phyloP scores from a whole-genome alignment of 2,797 vertebrate species.

The Avahi laniger region DNA sequence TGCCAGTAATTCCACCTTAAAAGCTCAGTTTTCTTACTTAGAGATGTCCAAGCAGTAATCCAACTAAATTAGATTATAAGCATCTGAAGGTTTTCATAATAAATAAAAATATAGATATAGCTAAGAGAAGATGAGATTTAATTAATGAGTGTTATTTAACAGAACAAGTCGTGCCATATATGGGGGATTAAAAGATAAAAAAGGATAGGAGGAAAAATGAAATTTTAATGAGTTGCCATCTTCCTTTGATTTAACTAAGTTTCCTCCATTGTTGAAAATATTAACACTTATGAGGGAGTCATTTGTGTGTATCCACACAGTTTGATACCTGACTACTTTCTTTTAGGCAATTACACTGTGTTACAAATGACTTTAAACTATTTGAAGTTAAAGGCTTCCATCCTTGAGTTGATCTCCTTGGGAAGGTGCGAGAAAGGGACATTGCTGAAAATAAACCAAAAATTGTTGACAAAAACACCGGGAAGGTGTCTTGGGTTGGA shows the following conservation, averaged over 20 bases:
- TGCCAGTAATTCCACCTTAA: slow-evolving; percentile 60
- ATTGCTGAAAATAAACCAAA: background rate
- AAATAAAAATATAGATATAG: slow-evolving; percentile 78
- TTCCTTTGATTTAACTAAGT: slow-evolving; percentile 72
- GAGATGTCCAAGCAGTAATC: slow-evolving; percentile 64
- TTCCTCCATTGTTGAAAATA: slow-evolving; percentile 58
- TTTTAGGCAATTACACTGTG: slow-evolving; percentile 39
- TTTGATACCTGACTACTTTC: slow-evolving; percentile 53
- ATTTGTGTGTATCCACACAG: slow-evolving; percentile 33
- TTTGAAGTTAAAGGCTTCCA: slow-evolving; percentile 13
- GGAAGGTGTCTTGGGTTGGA: background rate
- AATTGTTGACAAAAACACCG: background rate
- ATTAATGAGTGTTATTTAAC: slow-evolving; percentile 78
- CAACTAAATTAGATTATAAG: slow-evolving; percentile 77
- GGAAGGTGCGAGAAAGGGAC: background rate
- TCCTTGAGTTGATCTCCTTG: background rate
- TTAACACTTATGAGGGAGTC: slow-evolving; percentile 69
- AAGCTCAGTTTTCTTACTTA: slow-evolving; percentile 56
- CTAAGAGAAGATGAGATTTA: slow-evolving; percentile 74
- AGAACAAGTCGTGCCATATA: slow-evolving; percentile 70
- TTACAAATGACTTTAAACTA: slow-evolving; percentile 33
- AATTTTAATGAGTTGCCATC: slow-evolving; percentile 75
- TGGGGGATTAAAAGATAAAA: slow-evolving; percentile 78
- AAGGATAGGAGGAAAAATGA: slow-evolving; percentile 71
- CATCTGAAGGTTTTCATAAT: slow-evolving; percentile 73